Percentiles rank a stretch among this genome's conserved stretches.
These are phyloP conservation scores for Oncopodura yosiiana DNA, from an alignment of 1,140 invertebrate species.

Conservation along the genomic window DNA sequence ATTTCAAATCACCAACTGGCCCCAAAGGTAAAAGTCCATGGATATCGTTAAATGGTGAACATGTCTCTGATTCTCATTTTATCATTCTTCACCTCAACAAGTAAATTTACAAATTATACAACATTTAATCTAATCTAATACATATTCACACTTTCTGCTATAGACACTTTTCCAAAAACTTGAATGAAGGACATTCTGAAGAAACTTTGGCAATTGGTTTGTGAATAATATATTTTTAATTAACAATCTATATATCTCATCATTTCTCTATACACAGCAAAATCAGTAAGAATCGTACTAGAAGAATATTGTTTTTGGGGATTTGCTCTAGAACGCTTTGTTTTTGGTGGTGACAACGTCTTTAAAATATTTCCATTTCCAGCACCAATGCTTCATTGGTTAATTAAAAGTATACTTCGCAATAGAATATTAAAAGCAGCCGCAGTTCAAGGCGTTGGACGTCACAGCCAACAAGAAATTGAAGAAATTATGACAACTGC, in stretches of 20 bases:
- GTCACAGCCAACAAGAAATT: slow-evolving; percentile 7
- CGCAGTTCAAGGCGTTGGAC: slow-evolving; percentile 22
- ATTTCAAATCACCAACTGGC: slow-evolving; percentile 31
- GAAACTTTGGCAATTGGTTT: slow-evolving; percentile 20
- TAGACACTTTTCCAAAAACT: slow-evolving; percentile 35
- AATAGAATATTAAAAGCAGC: no score
- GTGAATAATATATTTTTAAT: no score
- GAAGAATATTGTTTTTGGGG: slow-evolving; percentile 21
- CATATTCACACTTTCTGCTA: no score
- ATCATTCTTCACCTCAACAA: slow-evolving; percentile 37
- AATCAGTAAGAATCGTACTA: slow-evolving; percentile 17
- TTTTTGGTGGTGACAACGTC: no score
- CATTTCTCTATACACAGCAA: background rate
- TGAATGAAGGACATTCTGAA: background rate
- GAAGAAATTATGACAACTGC: slow-evolving; percentile 7
- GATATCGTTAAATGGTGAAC: slow-evolving; percentile 42
- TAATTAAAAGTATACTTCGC: no score
- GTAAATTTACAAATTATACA: background rate
- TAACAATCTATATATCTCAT: no score
- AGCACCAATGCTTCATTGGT: no score
- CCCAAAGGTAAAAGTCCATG: slow-evolving; percentile 41
- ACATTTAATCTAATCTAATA: background rate
- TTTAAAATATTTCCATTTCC: no score
- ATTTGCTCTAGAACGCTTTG: slow-evolving; percentile 12
- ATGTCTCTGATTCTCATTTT: slow-evolving; percentile 43